Evolutionary conservation across 2,797 vertebrate genomes (phyloP).

Genomic region (Cyprinodon diabolis): DNA sequence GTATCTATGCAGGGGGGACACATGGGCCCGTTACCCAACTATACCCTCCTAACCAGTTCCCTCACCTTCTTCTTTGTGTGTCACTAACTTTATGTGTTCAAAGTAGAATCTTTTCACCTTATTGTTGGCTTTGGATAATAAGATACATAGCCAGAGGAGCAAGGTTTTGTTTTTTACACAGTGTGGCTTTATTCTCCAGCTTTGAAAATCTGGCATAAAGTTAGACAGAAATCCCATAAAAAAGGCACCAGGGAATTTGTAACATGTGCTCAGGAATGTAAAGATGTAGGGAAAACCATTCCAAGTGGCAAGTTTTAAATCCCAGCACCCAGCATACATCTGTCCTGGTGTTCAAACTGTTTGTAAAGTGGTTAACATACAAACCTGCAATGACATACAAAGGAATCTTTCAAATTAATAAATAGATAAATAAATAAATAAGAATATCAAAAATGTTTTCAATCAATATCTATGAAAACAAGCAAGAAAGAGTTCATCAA

Average conservation of each 20-base stretch:
- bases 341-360: constrained; percentile 57
- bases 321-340: constrained; percentile 52
- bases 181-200: constrained; percentile 43
- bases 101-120: constrained; percentile 34
- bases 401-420: constrained; percentile 3
- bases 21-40: constrained; percentile 26
- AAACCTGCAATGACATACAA: constrained; percentile 12
- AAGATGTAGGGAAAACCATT: constrained; percentile 52
- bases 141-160: constrained; percentile 33
- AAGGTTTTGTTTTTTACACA: constrained; percentile 23
- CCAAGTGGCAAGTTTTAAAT: constrained; percentile 58
- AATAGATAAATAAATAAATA: too few species aligned
- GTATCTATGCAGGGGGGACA: constrained; percentile 34
- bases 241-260: constrained; percentile 48
- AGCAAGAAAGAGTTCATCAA: too few species aligned
- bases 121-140: constrained; percentile 42
- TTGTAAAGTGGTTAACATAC: constrained; percentile 42
- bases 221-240: constrained; percentile 37
- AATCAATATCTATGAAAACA: neutral
- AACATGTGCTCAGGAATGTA: constrained; percentile 59
- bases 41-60: constrained; percentile 32
- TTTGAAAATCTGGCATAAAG: constrained; percentile 39
- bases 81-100: constrained; percentile 45
- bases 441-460: neutral
- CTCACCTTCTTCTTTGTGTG: constrained; percentile 18